Conservation (phyloP, 2,797 vertebrate genomes). For the Semotilus atromaculatus region DNA sequence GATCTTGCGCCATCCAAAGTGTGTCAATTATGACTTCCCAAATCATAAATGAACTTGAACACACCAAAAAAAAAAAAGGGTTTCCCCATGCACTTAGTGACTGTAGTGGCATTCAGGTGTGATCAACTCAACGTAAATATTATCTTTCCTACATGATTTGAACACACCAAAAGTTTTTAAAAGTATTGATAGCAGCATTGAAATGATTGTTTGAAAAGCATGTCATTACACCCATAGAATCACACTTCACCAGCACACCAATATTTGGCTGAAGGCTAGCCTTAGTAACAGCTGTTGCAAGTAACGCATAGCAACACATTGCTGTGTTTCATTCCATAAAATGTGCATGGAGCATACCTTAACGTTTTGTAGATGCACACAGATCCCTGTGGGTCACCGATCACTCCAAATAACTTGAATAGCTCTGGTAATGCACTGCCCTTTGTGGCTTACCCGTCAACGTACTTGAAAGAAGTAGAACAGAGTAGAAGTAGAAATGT, state of each 20-base stretch:
- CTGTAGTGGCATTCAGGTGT: neutral
- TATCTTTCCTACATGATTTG: neutral
- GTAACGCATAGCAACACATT: neutral
- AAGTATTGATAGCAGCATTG: neutral
- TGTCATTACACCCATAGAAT: neutral
- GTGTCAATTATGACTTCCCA: neutral
- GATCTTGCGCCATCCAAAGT: neutral
- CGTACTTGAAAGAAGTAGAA: slow-evolving; percentile 33
- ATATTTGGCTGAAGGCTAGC: neutral
- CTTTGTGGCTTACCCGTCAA: slow-evolving; percentile 42
- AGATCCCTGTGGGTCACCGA: slow-evolving; percentile 33
- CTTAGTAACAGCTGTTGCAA: slow-evolving; percentile 28
- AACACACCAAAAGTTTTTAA: neutral
- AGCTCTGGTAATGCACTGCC: slow-evolving; percentile 30
- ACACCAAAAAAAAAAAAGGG: neutral
- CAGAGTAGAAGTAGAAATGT: slow-evolving; percentile 11
- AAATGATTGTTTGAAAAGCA: neutral
- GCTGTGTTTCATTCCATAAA: slow-evolving; percentile 15
- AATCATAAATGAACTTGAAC: neutral
- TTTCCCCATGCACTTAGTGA: neutral
- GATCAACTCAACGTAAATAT: neutral
- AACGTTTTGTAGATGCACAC: slow-evolving; percentile 23
- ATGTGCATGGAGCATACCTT: slow-evolving; percentile 7
- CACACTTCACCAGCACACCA: neutral
- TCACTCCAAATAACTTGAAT: slow-evolving; percentile 44